A percentile compares a stretch with the other conserved stretches of the same genome.
Evolutionary conservation across 2,888 invertebrate genomes (phyloP).

Genomic region (Portevinia maculata): DNA sequence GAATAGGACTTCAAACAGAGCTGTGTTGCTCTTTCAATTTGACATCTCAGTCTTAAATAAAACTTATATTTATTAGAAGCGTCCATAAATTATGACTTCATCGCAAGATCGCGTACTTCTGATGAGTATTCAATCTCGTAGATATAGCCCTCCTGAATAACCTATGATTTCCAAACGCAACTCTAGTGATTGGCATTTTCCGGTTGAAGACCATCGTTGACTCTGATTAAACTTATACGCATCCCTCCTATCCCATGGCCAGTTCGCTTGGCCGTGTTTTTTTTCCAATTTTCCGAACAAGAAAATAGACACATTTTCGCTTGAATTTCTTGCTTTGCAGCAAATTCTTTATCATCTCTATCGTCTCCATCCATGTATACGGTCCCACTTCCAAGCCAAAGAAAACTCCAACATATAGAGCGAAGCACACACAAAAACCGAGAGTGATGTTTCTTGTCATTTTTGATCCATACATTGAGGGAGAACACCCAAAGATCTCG

Average conservation of each 20-base stretch:
- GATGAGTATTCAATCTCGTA: too few relatives aligned
- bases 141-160: too few relatives aligned
- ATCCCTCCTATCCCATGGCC: not conserved
- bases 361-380: slow-evolving; percentile 9
- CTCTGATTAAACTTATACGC: slow-evolving; percentile 24
- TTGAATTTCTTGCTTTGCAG: not conserved
- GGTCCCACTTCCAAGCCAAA: slow-evolving; percentile 23
- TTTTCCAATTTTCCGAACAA: slow-evolving; percentile 7
- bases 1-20: too few relatives aligned
- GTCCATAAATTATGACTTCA: too few relatives aligned
- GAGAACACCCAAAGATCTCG: slow-evolving; percentile 61
- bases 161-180: slow-evolving; percentile 6
- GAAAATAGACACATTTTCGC: slow-evolving; percentile 23
- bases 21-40: too few relatives aligned
- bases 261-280: not conserved
- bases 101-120: too few relatives aligned
- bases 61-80: too few relatives aligned
- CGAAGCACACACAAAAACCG: slow-evolving; percentile 27
- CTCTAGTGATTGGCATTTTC: slow-evolving; percentile 49
- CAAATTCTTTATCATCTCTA: slow-evolving; percentile 36
- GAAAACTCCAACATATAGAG: slow-evolving; percentile 2
- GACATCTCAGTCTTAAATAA: too few relatives aligned
- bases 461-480: slow-evolving; percentile 51
- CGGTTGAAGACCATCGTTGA: slow-evolving; percentile 33
- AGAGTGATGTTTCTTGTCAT: slow-evolving; percentile 64